Conservation (phyloP, 1,140 invertebrate genomes). For the Latrodectus geometricus region DNA sequence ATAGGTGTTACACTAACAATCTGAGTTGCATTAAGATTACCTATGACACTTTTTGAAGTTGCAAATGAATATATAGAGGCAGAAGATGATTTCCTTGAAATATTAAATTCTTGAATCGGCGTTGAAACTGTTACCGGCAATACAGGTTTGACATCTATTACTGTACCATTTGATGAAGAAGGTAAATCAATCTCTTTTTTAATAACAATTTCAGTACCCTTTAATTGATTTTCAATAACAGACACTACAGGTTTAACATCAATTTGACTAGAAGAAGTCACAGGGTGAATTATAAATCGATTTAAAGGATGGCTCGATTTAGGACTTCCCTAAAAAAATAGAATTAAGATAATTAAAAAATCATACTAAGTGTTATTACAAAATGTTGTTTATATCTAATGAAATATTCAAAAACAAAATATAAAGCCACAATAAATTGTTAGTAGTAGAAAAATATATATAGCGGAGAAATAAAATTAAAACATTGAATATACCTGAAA, state of each 20-base stretch:
- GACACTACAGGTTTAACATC: constrained; percentile 28
- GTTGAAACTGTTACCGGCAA: neutral
- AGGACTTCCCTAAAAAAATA: constrained; percentile 49
- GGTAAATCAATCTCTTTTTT: constrained; percentile 9
- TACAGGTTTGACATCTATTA: neutral
- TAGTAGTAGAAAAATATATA: too few relatives aligned
- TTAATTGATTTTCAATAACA: constrained; percentile 32
- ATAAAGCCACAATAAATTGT: too few relatives aligned
- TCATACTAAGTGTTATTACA: neutral
- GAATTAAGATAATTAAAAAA: neutral
- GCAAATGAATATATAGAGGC: constrained; percentile 48
- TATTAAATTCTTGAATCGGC: constrained; percentile 19
- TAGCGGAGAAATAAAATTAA: too few relatives aligned
- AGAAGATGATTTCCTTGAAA: constrained; percentile 46
- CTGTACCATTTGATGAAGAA: neutral
- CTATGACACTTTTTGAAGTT: constrained; percentile 61
- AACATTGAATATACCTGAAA: too few relatives aligned
- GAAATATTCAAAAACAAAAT: neutral
- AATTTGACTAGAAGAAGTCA: constrained; percentile 13
- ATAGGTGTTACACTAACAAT: constrained; percentile 63
- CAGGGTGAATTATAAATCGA: constrained; percentile 39
- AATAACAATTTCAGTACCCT: constrained; percentile 6
- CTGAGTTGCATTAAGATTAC: constrained; percentile 62
- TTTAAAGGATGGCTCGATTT: constrained; percentile 32
- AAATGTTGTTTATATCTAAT: neutral